These are phyloP conservation scores for Eumacrocentrus americanus DNA, from an alignment of 2,888 invertebrate species.

Conservation along the genomic window DNA sequence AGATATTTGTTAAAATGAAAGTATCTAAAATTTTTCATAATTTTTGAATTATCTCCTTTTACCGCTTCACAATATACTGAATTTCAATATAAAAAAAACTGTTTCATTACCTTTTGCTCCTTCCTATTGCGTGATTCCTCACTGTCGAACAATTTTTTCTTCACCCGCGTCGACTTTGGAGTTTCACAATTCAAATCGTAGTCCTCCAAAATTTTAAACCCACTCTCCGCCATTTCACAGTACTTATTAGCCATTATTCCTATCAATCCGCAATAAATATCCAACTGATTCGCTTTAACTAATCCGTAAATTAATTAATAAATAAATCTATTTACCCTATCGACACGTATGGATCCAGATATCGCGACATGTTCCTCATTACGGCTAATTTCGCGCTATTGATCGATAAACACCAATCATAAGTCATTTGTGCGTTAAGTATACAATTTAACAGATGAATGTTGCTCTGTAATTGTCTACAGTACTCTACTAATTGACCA, in stretches of 20 bases:
- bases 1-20: too few relatives aligned
- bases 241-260: slow-evolving; percentile 9
- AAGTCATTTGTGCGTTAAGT: neutral
- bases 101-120: neutral
- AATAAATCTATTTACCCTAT: neutral
- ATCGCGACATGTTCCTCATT: neutral
- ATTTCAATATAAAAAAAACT: neutral
- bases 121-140: neutral
- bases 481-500: too few relatives aligned
- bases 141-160: slow-evolving; percentile 11
- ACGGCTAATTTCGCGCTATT: slow-evolving; percentile 23
- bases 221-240: slow-evolving; percentile 1
- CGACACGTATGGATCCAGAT: neutral
- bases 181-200: slow-evolving; percentile 19
- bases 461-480: too few relatives aligned
- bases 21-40: too few relatives aligned
- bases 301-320: neutral
- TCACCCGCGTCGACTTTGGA: slow-evolving; percentile 8
- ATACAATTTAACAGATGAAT: neutral
- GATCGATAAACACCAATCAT: neutral
- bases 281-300: neutral
- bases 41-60: too few relatives aligned
- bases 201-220: slow-evolving; percentile 17
- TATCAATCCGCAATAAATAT: neutral
- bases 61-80: neutral